Evolutionary conservation across 2,113 vertebrate genomes (phyloP).

Genomic region (Odobenus rosmarus): DNA sequence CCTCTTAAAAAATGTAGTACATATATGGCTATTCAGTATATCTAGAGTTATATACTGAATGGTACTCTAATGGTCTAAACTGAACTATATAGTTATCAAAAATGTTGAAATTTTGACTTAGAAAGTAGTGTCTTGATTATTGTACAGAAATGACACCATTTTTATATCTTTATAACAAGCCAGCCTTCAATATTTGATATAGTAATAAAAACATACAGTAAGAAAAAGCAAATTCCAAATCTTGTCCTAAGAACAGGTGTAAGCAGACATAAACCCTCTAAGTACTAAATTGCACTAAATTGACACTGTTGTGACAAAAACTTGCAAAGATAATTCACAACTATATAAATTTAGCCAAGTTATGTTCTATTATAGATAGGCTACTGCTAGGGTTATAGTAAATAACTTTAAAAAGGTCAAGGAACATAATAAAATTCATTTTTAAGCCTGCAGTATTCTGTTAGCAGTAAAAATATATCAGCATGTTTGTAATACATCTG

Average conservation of each 20-base stretch:
- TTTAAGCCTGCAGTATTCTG: slow-evolving; percentile 21
- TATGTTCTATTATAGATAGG: slow-evolving; percentile 59
- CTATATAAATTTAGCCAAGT: slow-evolving; percentile 43
- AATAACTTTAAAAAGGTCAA: slow-evolving; percentile 61
- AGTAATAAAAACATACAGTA: neutral
- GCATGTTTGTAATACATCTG: slow-evolving; percentile 52
- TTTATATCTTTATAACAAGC: neutral
- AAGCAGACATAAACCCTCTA: slow-evolving; percentile 81
- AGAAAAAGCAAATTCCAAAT: neutral
- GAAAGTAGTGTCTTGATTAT: neutral
- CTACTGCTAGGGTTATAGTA: slow-evolving; percentile 62
- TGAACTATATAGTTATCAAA: neutral
- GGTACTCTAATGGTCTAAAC: neutral
- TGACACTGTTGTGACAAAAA: slow-evolving; percentile 85
- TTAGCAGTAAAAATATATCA: slow-evolving; percentile 70
- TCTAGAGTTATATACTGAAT: neutral
- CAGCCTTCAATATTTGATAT: neutral
- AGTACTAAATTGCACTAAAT: slow-evolving; percentile 83
- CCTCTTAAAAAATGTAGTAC: neutral
- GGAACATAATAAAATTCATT: slow-evolving; percentile 58
- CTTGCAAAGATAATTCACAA: slow-evolving; percentile 72
- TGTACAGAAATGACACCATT: neutral
- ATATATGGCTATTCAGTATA: neutral
- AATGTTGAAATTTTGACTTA: neutral
- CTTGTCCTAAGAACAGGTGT: slow-evolving; percentile 79